A percentile compares a stretch with the other conserved stretches of the same genome.
Conservation (phyloP, 2,888 invertebrate genomes). For the Macrosiphum euphorbiae region DNA sequence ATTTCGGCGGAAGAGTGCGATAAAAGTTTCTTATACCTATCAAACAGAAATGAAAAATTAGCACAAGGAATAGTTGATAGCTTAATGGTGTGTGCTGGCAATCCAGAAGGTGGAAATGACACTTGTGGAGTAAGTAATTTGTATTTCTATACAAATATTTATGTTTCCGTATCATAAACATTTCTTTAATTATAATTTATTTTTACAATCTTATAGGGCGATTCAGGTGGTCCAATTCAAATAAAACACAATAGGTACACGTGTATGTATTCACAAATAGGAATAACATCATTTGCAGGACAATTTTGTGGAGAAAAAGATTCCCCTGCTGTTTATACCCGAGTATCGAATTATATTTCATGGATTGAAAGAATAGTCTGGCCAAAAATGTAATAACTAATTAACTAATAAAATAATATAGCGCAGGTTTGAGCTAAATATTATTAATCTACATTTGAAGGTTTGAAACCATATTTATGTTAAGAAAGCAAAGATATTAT, state of each 20-base stretch:
- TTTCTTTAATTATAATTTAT: not conserved
- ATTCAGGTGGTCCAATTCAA: slow-evolving; percentile 81
- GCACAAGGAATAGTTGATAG: slow-evolving; percentile 65
- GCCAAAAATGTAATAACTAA: slow-evolving; percentile 71
- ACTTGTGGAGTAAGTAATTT: slow-evolving; percentile 69
- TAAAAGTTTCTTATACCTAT: not conserved
- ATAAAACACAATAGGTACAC: slow-evolving; percentile 67
- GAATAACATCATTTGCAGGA: slow-evolving; percentile 74
- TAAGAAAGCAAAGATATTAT: not conserved
- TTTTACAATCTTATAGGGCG: slow-evolving; percentile 74
- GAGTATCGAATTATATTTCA: slow-evolving; percentile 73
- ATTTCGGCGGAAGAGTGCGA: slow-evolving; percentile 63
- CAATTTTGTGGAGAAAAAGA: slow-evolving; percentile 71
- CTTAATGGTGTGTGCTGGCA: slow-evolving; percentile 71
- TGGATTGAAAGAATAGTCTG: slow-evolving; percentile 77
- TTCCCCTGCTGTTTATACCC: slow-evolving; percentile 76
- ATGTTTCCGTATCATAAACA: not conserved
- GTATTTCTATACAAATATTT: not conserved
- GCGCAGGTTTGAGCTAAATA: not conserved
- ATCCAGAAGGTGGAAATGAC: slow-evolving; percentile 71
- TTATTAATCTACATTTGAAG: not conserved
- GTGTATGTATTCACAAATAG: slow-evolving; percentile 74
- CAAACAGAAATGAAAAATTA: slow-evolving; percentile 32
- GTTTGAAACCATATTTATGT: not conserved
- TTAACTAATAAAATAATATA: not conserved